Evolutionary conservation across 2,888 invertebrate genomes (phyloP), one percentile per base, ranked within the genome.

Genomic region (Agrenia bidenticulata): DNA sequence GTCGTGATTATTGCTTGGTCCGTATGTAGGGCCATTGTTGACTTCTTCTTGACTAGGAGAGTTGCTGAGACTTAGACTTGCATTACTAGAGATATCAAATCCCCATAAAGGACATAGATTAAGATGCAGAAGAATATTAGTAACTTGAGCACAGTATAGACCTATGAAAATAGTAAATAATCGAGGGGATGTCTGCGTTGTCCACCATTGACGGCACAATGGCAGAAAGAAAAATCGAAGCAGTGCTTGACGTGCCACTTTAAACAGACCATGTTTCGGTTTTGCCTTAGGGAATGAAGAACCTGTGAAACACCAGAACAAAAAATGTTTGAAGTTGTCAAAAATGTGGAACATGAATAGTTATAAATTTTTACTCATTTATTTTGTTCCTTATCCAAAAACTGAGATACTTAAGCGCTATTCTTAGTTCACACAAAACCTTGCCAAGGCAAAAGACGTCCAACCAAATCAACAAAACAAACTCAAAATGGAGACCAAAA

Each of bases 231-330:
- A 78, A 55, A 92, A 87, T 60, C 95, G 85, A 67, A 90, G 83
- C 59, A 93, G 83, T 5, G 94, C 94, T 78, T 89, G 86, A 80
- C 89, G 87, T 68, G 91, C 87, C 68, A 95, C 91, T 49, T 91
- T 89, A 51, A 89, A 84, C 80, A 94, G 86, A 70, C 94, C 90
- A 81, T 95, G 89, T 77, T 94, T 93, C 1, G 96, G 94, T 81
- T 96, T 96, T 17, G 93, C 90, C 84, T 96, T 96, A 15, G 94
- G 90, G 81, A 96, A 96, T 66, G 94, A 92, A 45, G 96, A 95
- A 54, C 95, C 95, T 93, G 77, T 63, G 72, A 73, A 57, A 49
- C 53, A 57, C 55, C 19, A 41, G 15, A 21, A 49, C 17, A 49
- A 49, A n/a, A n/a, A n/a, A n/a, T n/a, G n/a, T n/a, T n/a, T n/a